Percentiles rank a stretch among this genome's conserved stretches.
These are phyloP conservation scores for Eleutherodactylus coqui DNA, from an alignment of 2,797 vertebrate genomes.

Conservation along the genomic window DNA sequence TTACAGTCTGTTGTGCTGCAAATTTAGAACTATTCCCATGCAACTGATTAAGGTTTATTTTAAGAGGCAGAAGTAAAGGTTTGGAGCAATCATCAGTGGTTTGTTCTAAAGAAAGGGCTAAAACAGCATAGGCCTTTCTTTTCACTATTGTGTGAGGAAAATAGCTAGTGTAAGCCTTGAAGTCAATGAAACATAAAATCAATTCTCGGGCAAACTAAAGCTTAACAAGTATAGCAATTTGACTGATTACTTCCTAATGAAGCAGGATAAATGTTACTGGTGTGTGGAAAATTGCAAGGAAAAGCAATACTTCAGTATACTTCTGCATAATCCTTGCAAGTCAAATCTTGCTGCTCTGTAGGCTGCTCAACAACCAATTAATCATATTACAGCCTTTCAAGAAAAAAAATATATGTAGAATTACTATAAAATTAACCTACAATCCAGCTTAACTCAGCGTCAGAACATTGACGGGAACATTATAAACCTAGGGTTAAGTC, in stretches of 20 bases:
- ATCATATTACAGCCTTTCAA: conserved; percentile 43
- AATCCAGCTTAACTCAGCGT: background rate
- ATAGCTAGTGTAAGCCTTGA: conserved; percentile 34
- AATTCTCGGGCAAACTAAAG: conserved; percentile 30
- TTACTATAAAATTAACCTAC: conserved; percentile 27
- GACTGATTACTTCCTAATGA: conserved; percentile 48
- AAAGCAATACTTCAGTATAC: conserved; percentile 19
- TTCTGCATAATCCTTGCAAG: conserved; percentile 34
- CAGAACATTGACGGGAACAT: background rate
- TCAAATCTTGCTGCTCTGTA: conserved; percentile 17
- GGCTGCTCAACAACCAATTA: conserved; percentile 45
- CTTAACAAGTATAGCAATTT: conserved; percentile 46
- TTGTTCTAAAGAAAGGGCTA: background rate
- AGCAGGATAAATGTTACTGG: conserved; percentile 45
- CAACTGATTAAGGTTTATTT: background rate
- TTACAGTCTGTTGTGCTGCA: background rate
- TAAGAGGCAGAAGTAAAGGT: background rate
- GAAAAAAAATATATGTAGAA: conserved; percentile 19
- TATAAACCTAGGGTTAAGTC: background rate
- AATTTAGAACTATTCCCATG: background rate
- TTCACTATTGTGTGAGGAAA: conserved; percentile 27
- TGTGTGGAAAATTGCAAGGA: conserved; percentile 43
- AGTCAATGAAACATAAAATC: conserved; percentile 51
- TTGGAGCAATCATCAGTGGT: background rate
- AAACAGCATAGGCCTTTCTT: background rate